phyloP scores from a whole-genome alignment of 1,140 invertebrate genomes.

The Batillaria attramentaria region DNA sequence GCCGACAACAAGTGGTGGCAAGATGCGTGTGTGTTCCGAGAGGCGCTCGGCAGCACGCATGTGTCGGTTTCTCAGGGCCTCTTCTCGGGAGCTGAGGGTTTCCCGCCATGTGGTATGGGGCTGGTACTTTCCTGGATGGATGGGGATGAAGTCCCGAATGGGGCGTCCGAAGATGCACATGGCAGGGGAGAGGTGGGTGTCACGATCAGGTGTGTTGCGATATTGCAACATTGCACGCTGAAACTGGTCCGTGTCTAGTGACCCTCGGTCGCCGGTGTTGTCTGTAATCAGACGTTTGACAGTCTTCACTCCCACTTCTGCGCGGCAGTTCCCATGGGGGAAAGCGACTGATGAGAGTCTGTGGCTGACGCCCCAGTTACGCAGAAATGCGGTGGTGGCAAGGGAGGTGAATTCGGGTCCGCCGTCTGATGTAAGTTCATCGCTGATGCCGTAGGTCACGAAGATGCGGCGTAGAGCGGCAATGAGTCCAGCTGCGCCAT shows the following conservation, averaged over 20 bases:
- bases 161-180: too few relatives aligned
- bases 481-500: constrained; percentile 38
- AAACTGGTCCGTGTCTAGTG: constrained; percentile 39
- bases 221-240: constrained; percentile 45
- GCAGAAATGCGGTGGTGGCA: constrained; percentile 34
- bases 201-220: constrained; percentile 43
- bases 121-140: too few relatives aligned
- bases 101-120: too few relatives aligned
- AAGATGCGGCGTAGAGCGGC: constrained; percentile 38
- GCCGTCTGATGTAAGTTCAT: too few relatives aligned
- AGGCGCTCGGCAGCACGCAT: constrained; percentile 39
- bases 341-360: constrained; percentile 41
- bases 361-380: constrained; percentile 42
- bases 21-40: constrained; percentile 44
- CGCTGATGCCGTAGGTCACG: constrained; percentile 48
- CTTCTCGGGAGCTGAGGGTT: too few relatives aligned
- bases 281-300: constrained; percentile 40
- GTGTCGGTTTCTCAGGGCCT: too few relatives aligned
- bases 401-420: constrained; percentile 40
- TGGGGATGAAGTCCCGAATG: too few relatives aligned
- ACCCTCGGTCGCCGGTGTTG: constrained; percentile 34
- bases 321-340: too few relatives aligned
- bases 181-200: constrained; percentile 44
- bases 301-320: constrained; percentile 44
- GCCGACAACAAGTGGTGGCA: constrained; percentile 42